phyloP scores from a whole-genome alignment of 2,797 vertebrate species.

The Gorsachius magnificus region DNA sequence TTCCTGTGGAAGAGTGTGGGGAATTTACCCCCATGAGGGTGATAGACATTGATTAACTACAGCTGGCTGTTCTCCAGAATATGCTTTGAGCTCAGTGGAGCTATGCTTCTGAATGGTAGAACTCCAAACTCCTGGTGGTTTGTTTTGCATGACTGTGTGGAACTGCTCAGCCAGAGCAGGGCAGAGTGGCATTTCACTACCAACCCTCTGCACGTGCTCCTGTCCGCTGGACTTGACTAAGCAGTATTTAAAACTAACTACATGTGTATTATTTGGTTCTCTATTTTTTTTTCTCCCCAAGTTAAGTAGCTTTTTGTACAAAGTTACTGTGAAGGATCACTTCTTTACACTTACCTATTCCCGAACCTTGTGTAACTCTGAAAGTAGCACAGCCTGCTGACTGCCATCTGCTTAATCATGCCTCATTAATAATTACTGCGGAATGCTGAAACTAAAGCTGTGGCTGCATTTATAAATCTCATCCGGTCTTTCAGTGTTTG shows the following conservation, averaged over 20 bases:
- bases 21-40: neutral
- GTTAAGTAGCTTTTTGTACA: neutral
- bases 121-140: neutral
- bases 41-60: neutral
- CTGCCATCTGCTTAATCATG: neutral
- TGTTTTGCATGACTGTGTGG: neutral
- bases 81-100: neutral
- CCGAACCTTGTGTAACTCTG: neutral
- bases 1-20: neutral
- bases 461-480: neutral
- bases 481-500: neutral
- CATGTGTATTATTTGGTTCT: neutral
- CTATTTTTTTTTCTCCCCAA: neutral
- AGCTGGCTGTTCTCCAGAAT: neutral
- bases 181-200: neutral
- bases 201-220: neutral
- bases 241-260: neutral
- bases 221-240: neutral
- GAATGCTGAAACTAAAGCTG: conserved; percentile 7
- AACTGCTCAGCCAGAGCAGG: neutral
- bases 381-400: neutral
- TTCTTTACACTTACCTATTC: neutral
- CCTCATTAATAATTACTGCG: neutral
- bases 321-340: neutral
- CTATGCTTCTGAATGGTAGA: neutral